Base-by-base conservation (phyloP, 2,113 vertebrate genomes). In the Brachypodius melanocephalos region DNA sequence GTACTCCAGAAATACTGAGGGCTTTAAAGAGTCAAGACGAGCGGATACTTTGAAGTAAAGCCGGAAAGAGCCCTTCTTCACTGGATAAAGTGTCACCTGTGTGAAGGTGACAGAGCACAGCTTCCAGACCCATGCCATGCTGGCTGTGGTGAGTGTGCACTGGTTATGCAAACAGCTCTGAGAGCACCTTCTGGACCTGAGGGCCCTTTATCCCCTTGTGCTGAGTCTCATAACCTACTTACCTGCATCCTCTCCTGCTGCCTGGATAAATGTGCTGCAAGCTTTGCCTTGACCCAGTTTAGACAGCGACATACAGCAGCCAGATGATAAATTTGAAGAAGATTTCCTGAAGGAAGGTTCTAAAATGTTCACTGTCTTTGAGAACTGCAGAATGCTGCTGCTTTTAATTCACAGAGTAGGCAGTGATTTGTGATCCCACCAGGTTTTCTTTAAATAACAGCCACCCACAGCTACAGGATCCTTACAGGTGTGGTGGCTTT, bases 221-320 rank as follows among this genome's bases (percentile, higher is more conserved):
- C 77, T 32, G 54, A 92, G 77, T 40, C 90, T 85, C 51, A 12
- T 91, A 90, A 91, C 90, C 90, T 95, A 67, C 83, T 97, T 93
- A 85, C 85, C 74, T 89, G 90, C 77, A 89, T 95, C 82, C 81
- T 59, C 61, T 82, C 5, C 76, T 73, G 36, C 59, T 95, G 89
- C 75, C 40, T 59, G 62, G 66, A 67, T 94, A 58, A 57, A 29
- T 2, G 55, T 1, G 1, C 67, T 89, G 81, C 61, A 26, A 55
- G 91, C 93, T 93, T 69, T 88, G 68, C 86, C 42, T 29, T 93
- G 94, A 96, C 91, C 95, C 90, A 73, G 4, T 93, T 95, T 49
- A 46, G 12, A 22, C 55, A 38, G 10, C 0, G 1, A 21, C 13
- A 6, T 28, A 42, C 55, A 72, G 36, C 58, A 43, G 46, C 28